Conservation (phyloP, 2,888 invertebrate genomes). For the Drosophila neutralis region DNA sequence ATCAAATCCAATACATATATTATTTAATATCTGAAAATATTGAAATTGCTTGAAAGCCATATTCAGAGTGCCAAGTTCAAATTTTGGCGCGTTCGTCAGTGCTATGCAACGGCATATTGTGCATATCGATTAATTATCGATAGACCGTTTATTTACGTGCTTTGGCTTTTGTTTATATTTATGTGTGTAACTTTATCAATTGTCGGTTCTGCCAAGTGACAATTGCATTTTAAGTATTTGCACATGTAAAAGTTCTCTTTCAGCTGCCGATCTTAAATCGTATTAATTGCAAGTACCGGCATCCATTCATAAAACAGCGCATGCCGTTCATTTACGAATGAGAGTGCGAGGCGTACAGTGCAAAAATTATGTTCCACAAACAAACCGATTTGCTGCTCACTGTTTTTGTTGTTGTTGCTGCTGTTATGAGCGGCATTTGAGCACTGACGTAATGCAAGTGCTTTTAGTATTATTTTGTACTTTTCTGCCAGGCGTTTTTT, state of each 20-base stretch:
- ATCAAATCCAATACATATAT: background rate
- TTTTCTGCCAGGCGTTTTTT: slow-evolving; percentile 30
- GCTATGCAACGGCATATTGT: slow-evolving; percentile 36
- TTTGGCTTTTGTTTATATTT: slow-evolving; percentile 16
- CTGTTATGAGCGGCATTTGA: slow-evolving; percentile 49
- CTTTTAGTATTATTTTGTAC: slow-evolving; percentile 53
- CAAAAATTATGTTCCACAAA: slow-evolving; percentile 66
- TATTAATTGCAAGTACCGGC: slow-evolving; percentile 49
- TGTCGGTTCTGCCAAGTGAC: background rate
- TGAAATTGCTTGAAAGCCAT: slow-evolving; percentile 40
- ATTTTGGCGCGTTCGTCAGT: slow-evolving; percentile 35
- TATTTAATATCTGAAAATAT: background rate
- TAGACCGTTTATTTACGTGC: slow-evolving; percentile 15
- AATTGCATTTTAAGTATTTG: slow-evolving; percentile 8
- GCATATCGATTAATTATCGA: slow-evolving; percentile 32
- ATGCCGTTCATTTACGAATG: slow-evolving; percentile 48
- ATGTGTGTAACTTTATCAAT: background rate
- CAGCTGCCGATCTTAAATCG: slow-evolving; percentile 30
- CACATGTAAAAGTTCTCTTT: slow-evolving; percentile 33
- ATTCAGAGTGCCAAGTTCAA: slow-evolving; percentile 22
- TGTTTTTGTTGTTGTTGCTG: slow-evolving; percentile 48
- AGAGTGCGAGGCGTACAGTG: slow-evolving; percentile 41
- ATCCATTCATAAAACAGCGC: slow-evolving; percentile 66
- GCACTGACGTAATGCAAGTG: slow-evolving; percentile 59
- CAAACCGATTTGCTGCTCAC: slow-evolving; percentile 53